Evolutionary conservation across 2,113 vertebrate genomes (phyloP), one percentile per base, ranked within the genome.

Genomic region (Sphyrna mokarran): DNA sequence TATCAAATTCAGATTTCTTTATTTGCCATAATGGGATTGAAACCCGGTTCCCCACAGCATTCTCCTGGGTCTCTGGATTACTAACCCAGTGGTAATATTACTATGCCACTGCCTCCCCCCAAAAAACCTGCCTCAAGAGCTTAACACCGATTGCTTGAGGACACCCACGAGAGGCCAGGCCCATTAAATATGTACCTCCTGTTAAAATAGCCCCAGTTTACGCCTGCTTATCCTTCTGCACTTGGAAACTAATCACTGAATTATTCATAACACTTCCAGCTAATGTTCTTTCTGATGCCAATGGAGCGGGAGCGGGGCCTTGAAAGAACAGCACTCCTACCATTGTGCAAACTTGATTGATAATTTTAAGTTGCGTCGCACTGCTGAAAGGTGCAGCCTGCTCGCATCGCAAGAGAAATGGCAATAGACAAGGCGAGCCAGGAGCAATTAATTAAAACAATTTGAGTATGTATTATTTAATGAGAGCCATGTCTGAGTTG

Each of bases 401-500:
- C 9, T 29, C 29, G 8, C 58, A 61, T 61, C 54, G 13, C 87
- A 61, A 61, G 54, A 61, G 61, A 90, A 90, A 58, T 61, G 58
- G 87, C 87, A 58, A 8, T 48, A 63, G 87, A 90, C 87, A 90
- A 90, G 87, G 43, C 22, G 54, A 90, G 13, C 87, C 87, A 90
- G 54, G 2, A 90, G 87, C 43, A 61, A 90, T 61, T 86, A 86
- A 86, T 86, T 90, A 90, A 90, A 90, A 61, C 54, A 33, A 61
- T 90, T 90, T 90, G 87, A 90, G 29, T 61, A 33, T 90, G 54
- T 90, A 33, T 90, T 61, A 54, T 61, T 90, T 90, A 90, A 90
- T 90, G 87, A 90, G 87, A 90, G 54, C 54, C 87, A 61, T 90
- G 87, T 90, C 87, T 33, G 87, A 90, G 54, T 54, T 90, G 87